Evolutionary conservation across 1,140 invertebrate species (phyloP), one percentile per base, ranked within the genome.

Genomic region (Macrostomum lignano): DNA sequence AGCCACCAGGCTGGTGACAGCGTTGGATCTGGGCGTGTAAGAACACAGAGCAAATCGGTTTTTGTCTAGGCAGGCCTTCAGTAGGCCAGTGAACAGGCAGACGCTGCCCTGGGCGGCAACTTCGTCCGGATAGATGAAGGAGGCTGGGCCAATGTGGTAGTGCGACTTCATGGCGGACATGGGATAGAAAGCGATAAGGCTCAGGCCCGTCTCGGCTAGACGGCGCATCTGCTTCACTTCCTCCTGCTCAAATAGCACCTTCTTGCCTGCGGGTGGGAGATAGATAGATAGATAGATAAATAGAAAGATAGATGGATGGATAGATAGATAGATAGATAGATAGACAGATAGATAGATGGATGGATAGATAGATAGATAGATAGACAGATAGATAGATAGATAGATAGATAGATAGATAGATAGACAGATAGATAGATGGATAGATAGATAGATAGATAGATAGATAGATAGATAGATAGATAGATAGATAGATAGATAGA

Each of bases 41-140:
- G 52, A 46, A 40, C 63, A 64, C 11, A 65, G 49, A 3, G 59
- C 43, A 14, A 52, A 44, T 10, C 61, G 51, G 14, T 55, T 44
- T 25, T 51, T 38, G 17, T 55, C 52, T 13, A 55, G 21, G 40
- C 61, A 64, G 29, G 60, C 57, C 15, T 49, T 45, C 19, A 65
- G 38, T 24, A 65, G 42, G 9, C 57, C 60, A 21, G 49, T 48
- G 40, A 64, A 64, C 25, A 63, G 29, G 10, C 47, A 49, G 3
- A 49, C 57, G 40, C 61, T 64, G 7, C 63, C 63, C 39, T 45
- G 34, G 3, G 49, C 37, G 11, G 36, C 55, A 29, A 33, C 46
- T 44, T 65, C 62, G 48, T 63, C 60, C 11, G 63, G 63, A 39
- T 65, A 65, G 13, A 65, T 46, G 41, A 65, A 65, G 25, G 55